Evolutionary conservation across 2,113 vertebrate species (phyloP).

Genomic region (Triplophysa siluroides): DNA sequence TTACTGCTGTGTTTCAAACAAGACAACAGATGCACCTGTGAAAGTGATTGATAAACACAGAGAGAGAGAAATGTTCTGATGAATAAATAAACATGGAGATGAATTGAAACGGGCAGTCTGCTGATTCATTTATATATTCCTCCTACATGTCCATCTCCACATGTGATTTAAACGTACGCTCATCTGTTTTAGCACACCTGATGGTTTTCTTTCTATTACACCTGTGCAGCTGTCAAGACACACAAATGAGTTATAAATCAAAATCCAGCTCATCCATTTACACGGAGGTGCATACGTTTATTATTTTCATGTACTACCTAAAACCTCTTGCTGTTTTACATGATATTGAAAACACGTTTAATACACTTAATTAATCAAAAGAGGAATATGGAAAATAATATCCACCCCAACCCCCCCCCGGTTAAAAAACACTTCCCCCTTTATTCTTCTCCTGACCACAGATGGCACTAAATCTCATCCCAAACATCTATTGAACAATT

Average conservation of each 20-base stretch:
- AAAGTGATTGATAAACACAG: constrained; percentile 48
- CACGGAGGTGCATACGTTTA: no score
- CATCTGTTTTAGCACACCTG: constrained; percentile 38
- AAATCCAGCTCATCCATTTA: background rate
- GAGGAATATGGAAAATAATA: background rate
- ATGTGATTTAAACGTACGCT: constrained; percentile 53
- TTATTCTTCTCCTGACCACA: background rate
- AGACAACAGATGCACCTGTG: constrained; percentile 51
- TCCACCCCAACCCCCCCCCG: no score
- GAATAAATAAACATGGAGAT: constrained; percentile 47
- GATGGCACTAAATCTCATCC: background rate
- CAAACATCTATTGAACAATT: background rate
- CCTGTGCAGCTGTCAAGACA: background rate
- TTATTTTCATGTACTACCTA: no score
- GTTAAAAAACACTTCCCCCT: background rate
- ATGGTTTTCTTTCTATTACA: background rate
- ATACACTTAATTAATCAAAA: background rate
- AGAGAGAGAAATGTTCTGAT: constrained; percentile 44
- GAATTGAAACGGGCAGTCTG: constrained; percentile 33
- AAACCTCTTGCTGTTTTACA: no score
- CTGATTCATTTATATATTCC: constrained; percentile 48
- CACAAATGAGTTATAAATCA: background rate
- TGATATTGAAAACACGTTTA: background rate
- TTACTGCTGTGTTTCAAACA: constrained; percentile 44
- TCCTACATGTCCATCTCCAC: constrained; percentile 21